Conservation (phyloP, 1,140 invertebrate species). For the Lethocerus indicus region DNA sequence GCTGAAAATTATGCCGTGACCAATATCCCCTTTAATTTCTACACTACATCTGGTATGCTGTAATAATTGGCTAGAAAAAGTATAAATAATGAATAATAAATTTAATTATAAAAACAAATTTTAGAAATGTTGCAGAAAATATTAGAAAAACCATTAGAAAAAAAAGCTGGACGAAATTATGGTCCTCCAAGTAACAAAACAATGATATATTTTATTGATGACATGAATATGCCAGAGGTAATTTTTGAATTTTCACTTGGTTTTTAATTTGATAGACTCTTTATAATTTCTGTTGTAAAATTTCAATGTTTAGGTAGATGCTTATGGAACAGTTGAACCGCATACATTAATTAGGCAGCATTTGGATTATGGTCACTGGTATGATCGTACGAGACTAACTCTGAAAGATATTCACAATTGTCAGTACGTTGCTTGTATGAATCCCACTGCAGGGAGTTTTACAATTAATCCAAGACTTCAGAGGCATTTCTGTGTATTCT, state of each 20-base stretch:
- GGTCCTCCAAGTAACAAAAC: slow-evolving; percentile 88
- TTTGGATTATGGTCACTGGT: slow-evolving; percentile 92
- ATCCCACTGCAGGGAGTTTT: slow-evolving; percentile 91
- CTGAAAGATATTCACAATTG: slow-evolving; percentile 93
- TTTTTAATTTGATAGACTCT: not conserved
- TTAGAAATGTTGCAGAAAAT: slow-evolving; percentile 86
- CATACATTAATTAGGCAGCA: slow-evolving; percentile 91
- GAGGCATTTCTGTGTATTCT: slow-evolving; percentile 87
- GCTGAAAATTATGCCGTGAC: slow-evolving; percentile 76
- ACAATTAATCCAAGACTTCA: slow-evolving; percentile 89
- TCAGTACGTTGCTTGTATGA: slow-evolving; percentile 94
- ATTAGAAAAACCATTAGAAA: slow-evolving; percentile 88
- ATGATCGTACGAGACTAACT: slow-evolving; percentile 75
- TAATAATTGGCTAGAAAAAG: too few species aligned
- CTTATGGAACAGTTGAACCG: slow-evolving; percentile 88
- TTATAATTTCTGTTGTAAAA: not conserved
- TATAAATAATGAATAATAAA: too few species aligned
- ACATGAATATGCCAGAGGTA: slow-evolving; percentile 97
- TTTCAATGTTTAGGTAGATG: slow-evolving; percentile 39
- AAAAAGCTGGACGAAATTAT: slow-evolving; percentile 90
- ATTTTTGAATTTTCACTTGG: not conserved
- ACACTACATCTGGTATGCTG: slow-evolving; percentile 60
- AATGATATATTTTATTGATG: slow-evolving; percentile 92
- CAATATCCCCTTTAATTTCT: slow-evolving; percentile 93
- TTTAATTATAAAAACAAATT: not conserved